phyloP scores from a whole-genome alignment of 2,888 invertebrate species.

The Aphidoletes aphidimyza region DNA sequence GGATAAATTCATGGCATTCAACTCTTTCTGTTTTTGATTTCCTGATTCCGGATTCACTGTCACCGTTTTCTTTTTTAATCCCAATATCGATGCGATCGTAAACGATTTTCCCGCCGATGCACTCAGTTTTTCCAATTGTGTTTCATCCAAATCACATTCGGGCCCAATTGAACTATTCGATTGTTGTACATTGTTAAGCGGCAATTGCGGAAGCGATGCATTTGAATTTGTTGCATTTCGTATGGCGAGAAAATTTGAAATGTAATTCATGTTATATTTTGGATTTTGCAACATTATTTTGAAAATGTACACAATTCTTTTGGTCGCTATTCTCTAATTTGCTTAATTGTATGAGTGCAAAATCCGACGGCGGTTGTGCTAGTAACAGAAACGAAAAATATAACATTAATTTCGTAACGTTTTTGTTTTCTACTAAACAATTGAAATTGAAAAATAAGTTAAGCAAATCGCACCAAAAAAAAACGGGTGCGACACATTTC shows the following conservation, averaged over 20 bases:
- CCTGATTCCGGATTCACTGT: neutral
- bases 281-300: constrained; percentile 66
- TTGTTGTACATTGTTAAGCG: neutral
- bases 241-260: constrained; percentile 67
- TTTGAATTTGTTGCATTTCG: constrained; percentile 57
- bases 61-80: constrained; percentile 70
- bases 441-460: neutral
- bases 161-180: neutral
- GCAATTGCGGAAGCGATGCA: constrained; percentile 38
- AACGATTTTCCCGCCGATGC: constrained; percentile 76
- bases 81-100: constrained; percentile 89
- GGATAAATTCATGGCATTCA: constrained; percentile 66
- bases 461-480: neutral
- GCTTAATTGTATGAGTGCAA: no score
- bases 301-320: neutral
- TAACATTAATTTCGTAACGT: neutral
- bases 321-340: no score
- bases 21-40: constrained; percentile 52
- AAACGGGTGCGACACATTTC: constrained; percentile 2
- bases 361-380: neutral
- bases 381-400: neutral
- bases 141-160: constrained; percentile 58
- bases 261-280: constrained; percentile 67
- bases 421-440: neutral
- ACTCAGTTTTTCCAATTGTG: constrained; percentile 64